Conservation (phyloP, 2,888 invertebrate species). For the Cosmia trapezina region DNA sequence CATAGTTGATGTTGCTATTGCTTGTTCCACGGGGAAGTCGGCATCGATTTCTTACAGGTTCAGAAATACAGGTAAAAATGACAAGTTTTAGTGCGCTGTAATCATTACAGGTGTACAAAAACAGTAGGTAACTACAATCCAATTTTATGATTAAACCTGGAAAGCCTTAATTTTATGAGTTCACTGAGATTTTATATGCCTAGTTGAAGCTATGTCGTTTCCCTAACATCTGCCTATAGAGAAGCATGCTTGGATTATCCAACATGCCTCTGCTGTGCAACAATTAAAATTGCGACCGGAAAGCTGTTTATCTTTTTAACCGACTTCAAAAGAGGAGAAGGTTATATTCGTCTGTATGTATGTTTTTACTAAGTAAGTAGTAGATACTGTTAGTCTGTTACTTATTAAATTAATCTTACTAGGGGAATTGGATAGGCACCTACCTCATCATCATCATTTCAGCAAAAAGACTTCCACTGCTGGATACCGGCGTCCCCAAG, state of each 20-base stretch:
- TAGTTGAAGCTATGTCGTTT: slow-evolving; percentile 2
- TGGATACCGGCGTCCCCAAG: too few relatives aligned
- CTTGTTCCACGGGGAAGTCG: slow-evolving; percentile 14
- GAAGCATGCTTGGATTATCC: neutral
- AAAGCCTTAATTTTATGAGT: slow-evolving; percentile 15
- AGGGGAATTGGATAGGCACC: neutral
- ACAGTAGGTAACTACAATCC: slow-evolving; percentile 12
- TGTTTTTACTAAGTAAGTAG: too few relatives aligned
- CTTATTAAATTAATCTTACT: neutral
- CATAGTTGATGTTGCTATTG: slow-evolving; percentile 6
- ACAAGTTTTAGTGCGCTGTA: slow-evolving; percentile 23
- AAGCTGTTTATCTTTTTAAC: neutral
- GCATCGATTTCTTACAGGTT: slow-evolving; percentile 17
- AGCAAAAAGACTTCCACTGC: too few relatives aligned
- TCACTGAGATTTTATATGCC: slow-evolving; percentile 1
- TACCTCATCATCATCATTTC: neutral
- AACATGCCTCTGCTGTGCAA: neutral
- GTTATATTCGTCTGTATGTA: too few relatives aligned
- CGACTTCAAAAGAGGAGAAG: too few relatives aligned
- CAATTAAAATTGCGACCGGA: neutral
- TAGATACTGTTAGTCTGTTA: too few relatives aligned
- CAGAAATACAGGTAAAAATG: slow-evolving; percentile 25
- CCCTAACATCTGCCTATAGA: neutral
- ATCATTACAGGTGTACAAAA: slow-evolving; percentile 13
- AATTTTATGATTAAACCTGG: slow-evolving; percentile 29